These are phyloP conservation scores for Campoletis raptor DNA, from an alignment of 2,888 invertebrate species.

Conservation along the genomic window DNA sequence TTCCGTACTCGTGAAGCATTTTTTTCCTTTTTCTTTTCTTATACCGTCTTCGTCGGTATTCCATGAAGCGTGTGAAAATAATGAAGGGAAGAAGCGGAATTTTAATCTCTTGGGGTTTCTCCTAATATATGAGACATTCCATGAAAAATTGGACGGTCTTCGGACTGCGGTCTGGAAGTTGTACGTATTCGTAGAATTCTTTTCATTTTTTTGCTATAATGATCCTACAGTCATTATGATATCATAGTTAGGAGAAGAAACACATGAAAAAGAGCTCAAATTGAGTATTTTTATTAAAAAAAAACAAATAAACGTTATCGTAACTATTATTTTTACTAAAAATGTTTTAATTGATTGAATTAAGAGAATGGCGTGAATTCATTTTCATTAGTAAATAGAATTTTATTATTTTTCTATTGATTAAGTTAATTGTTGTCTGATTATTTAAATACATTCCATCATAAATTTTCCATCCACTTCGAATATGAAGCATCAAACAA, in stretches of 20 bases:
- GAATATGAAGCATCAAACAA: neutral
- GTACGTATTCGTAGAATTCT: neutral
- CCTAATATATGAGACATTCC: constrained; percentile 1
- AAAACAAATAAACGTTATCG: neutral
- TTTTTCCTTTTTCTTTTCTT: neutral
- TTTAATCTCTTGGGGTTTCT: constrained; percentile 14
- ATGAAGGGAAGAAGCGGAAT: constrained; percentile 10
- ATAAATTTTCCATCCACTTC: neutral
- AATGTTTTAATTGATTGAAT: neutral
- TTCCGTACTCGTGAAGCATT: neutral
- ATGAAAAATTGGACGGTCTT: constrained; percentile 6
- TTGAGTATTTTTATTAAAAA: neutral
- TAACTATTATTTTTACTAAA: neutral
- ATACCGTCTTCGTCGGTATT: neutral
- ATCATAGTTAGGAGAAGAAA: neutral
- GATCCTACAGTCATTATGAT: neutral
- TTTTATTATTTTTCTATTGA: neutral
- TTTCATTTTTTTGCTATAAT: neutral
- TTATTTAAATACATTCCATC: neutral
- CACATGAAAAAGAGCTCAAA: neutral
- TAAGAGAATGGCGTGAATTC: neutral
- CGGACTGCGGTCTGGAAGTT: neutral
- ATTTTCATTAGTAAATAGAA: neutral
- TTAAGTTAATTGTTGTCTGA: neutral
- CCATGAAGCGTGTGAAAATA: constrained; percentile 31